Evolutionary conservation across 2,888 invertebrate genomes (phyloP).

Genomic region (Chydorus sphaericus): DNA sequence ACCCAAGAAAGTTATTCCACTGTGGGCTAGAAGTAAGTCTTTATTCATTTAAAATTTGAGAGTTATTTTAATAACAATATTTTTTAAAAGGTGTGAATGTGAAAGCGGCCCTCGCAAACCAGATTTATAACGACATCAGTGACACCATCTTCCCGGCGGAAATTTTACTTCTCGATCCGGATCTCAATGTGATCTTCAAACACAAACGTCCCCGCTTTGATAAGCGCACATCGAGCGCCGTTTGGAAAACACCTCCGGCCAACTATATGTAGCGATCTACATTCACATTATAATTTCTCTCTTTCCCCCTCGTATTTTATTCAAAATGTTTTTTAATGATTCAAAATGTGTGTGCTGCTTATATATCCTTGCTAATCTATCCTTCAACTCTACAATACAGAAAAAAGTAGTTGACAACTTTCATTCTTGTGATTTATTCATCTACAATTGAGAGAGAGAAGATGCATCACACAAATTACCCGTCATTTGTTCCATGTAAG

Average conservation of each 20-base stretch:
- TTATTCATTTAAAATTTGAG: neutral
- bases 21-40: constrained; percentile 11
- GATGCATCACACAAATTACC: neutral
- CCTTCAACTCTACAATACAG: neutral
- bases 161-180: neutral
- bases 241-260: constrained; percentile 13
- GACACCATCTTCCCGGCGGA: constrained; percentile 1
- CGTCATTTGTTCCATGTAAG: too few relatives aligned
- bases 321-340: neutral
- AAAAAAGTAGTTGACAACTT: neutral
- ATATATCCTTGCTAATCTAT: neutral
- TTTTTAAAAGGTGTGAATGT: constrained; percentile 2
- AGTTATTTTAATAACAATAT: neutral
- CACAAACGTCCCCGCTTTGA: constrained; percentile 7
- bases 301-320: neutral
- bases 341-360: neutral
- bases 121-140: neutral
- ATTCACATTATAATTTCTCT: neutral
- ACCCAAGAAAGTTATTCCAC: constrained; percentile 7
- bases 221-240: constrained; percentile 11
- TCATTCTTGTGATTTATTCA: neutral
- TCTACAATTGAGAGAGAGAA: neutral
- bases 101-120: neutral
- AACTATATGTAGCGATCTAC: neutral
- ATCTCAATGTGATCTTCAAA: constrained; percentile 6